Evolutionary conservation across 2,888 invertebrate genomes (phyloP).

Genomic region (Agrochola lychnidis): DNA sequence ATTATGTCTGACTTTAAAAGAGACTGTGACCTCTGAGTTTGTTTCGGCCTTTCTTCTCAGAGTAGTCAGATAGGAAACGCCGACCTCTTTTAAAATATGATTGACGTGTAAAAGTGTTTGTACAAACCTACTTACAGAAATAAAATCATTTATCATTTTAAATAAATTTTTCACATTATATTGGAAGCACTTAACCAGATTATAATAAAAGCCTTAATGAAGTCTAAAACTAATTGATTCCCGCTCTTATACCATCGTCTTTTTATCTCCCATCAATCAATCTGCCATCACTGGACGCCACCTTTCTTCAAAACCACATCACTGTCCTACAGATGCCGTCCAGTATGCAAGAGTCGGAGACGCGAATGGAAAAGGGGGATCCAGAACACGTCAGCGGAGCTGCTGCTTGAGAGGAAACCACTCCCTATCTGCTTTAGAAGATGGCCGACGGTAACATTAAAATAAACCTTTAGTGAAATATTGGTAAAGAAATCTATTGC

Average conservation of each 20-base stretch:
- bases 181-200: neutral
- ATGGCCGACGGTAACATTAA: conserved; percentile 72
- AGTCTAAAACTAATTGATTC: neutral
- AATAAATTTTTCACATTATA: neutral
- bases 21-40: too few relatives aligned
- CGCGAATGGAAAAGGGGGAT: conserved; percentile 75
- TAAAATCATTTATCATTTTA: too few relatives aligned
- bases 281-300: neutral
- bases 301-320: neutral
- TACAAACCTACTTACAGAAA: too few relatives aligned
- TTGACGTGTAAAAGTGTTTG: too few relatives aligned
- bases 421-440: conserved; percentile 73
- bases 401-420: conserved; percentile 76
- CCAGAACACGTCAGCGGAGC: conserved; percentile 77
- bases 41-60: too few relatives aligned
- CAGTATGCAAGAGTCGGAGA: conserved; percentile 78
- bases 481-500: too few relatives aligned
- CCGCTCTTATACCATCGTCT: neutral
- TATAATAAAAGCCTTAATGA: neutral
- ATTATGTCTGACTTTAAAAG: too few relatives aligned
- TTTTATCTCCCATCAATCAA: neutral
- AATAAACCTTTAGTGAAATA: too few relatives aligned
- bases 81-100: too few relatives aligned
- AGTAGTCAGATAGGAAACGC: too few relatives aligned
- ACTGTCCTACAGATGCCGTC: conserved; percentile 74